Evolutionary conservation across 2,113 vertebrate species (phyloP).

Genomic region (Malurus cyaneus): DNA sequence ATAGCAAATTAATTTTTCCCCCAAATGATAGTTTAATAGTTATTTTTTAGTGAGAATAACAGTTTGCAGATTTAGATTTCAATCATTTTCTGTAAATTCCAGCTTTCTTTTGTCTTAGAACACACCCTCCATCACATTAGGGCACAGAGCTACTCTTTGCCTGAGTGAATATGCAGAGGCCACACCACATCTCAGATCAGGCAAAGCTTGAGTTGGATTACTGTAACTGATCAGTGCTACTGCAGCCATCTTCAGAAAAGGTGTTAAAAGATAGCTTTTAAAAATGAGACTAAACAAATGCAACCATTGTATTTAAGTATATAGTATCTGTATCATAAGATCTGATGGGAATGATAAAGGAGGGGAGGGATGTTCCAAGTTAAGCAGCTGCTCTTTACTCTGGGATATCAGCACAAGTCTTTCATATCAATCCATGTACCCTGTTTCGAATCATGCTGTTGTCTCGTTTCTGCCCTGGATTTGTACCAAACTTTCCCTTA

Average conservation of each 20-base stretch:
- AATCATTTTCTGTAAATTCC: not conserved
- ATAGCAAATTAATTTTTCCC: not conserved
- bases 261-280: not conserved
- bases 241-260: not conserved
- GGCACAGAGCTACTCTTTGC: not conserved
- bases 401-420: not conserved
- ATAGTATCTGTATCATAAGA: not conserved
- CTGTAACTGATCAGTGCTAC: not conserved
- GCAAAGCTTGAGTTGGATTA: not conserved
- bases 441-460: not conserved
- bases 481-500: not conserved
- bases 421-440: not conserved
- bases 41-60: not conserved
- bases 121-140: not conserved
- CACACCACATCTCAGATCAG: not conserved
- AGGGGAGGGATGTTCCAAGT: not conserved
- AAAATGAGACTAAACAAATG: not conserved
- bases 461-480: not conserved
- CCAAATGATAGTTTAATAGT: not conserved
- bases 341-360: not conserved
- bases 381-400: not conserved
- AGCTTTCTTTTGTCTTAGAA: not conserved
- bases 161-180: not conserved
- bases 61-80: not conserved
- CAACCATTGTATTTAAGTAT: accelerated